Evolutionary conservation across 2,888 invertebrate genomes (phyloP).

Genomic region (Trilocha varians): DNA sequence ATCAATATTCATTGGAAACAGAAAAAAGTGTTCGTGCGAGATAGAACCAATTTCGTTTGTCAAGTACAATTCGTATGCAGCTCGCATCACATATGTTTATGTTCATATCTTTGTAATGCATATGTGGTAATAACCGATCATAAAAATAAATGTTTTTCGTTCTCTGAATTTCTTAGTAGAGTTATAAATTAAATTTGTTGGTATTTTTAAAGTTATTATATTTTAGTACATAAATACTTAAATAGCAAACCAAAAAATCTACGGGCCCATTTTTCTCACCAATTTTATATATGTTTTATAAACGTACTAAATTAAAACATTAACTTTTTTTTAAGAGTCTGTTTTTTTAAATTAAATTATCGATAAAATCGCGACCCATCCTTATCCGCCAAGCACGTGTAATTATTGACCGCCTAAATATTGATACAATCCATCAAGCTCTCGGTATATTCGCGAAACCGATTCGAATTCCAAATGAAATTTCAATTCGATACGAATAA

Average conservation of each 20-base stretch:
- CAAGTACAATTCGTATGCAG: background rate
- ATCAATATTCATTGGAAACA: background rate
- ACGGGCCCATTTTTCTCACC: too few species aligned
- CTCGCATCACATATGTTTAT: background rate
- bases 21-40: background rate
- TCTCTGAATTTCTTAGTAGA: too few species aligned
- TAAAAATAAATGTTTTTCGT: background rate
- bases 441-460: slow-evolving; percentile 36
- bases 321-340: too few species aligned
- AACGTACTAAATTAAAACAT: too few species aligned
- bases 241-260: too few species aligned
- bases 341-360: background rate
- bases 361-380: slow-evolving; percentile 6
- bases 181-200: too few species aligned
- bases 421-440: slow-evolving; percentile 40
- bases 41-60: background rate
- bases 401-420: slow-evolving; percentile 26
- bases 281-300: too few species aligned
- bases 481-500: slow-evolving; percentile 38
- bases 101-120: background rate
- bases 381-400: slow-evolving; percentile 9
- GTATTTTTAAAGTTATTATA: too few species aligned
- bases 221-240: too few species aligned
- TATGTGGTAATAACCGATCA: background rate
- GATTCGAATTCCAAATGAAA: slow-evolving; percentile 32